A percentile compares a stretch with the other conserved stretches of the same genome.
Evolutionary conservation across 2,888 invertebrate genomes (phyloP).

Genomic region (Dolomedes plantarius): DNA sequence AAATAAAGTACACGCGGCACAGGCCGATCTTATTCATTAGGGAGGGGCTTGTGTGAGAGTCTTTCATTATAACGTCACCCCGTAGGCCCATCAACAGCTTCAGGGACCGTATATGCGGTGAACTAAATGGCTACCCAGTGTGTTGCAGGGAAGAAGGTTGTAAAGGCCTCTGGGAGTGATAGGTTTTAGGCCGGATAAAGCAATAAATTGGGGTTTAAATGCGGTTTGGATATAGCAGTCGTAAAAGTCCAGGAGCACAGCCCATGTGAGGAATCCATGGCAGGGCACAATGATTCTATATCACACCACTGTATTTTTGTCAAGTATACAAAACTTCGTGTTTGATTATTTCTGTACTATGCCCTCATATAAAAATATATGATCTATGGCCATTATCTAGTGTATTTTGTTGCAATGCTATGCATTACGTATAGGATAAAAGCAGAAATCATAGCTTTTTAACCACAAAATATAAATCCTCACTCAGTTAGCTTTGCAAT

Average conservation of each 20-base stretch:
- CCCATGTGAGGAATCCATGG: too few relatives aligned
- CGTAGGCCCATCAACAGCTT: conserved; percentile 34
- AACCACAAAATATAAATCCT: too few relatives aligned
- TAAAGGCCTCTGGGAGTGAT: conserved; percentile 4
- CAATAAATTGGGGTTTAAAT: conserved; percentile 9
- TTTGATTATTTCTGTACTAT: too few relatives aligned
- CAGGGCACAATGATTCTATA: too few relatives aligned
- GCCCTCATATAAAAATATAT: too few relatives aligned
- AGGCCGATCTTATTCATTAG: conserved; percentile 60
- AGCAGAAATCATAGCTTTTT: too few relatives aligned
- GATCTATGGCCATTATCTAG: too few relatives aligned
- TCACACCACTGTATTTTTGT: too few relatives aligned
- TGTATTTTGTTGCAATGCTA: too few relatives aligned
- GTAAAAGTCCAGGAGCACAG: background rate
- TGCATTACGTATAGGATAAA: too few relatives aligned
- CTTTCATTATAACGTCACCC: conserved; percentile 66
- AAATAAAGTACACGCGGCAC: conserved; percentile 34
- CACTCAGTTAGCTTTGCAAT: too few relatives aligned
- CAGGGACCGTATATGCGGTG: conserved; percentile 17
- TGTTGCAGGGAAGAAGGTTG: conserved; percentile 1
- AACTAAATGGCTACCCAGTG: background rate
- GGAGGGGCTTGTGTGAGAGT: conserved; percentile 45
- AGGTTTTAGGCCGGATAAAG: conserved; percentile 7
- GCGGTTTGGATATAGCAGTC: background rate
- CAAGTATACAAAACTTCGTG: too few relatives aligned